Base-by-base conservation (phyloP, 2,888 invertebrate species). In the Dynastes hyllus region DNA sequence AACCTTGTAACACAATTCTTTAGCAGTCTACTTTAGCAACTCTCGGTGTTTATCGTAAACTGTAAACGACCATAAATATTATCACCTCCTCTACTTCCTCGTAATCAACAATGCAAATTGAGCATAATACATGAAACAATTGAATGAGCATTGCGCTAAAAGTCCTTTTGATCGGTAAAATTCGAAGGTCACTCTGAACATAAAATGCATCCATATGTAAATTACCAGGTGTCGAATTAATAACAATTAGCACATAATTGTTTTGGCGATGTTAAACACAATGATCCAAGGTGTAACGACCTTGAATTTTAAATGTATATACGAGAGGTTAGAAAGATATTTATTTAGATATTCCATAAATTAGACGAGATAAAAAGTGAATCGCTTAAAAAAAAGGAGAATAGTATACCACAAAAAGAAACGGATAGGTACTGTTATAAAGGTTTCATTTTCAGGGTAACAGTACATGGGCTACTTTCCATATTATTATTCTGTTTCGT, bases 391-490 rank as follows among this genome's bases (percentile, higher is more conserved):
- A 22, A 50, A 69, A 69, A 69, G 22, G 51, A 22, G 69, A 69
- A 69, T 69, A 69, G 51, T 69, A 29, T 51, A 69, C 69, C 69
- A 51, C 69, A 40, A 69, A 69, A 69, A 69, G 69, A 69, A 63
- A 63, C 29, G 55, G 63, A 63, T 13, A 32, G 13, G 27, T 63
- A 69, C 69, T 27, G 69, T 69, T 69, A 67, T 22, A 63, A 29
- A 63, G 51, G 69, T 69, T 69, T 69, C 69, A 51, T 69, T 69
- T 69, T 69, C 69, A 16, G n/a, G 51, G 32, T 69, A 69, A 69
- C 69, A 51, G 51, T 69, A 69, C 69, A 27, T 51, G 69, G 11
- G 51, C 69, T 69, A 69, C 69, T 69, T 69, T 69, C 51, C 69
- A 11, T 63, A 63, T 69, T 50, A 45, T 69, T 69, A 69, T 69